Percentiles rank a stretch among this genome's conserved stretches.
phyloP scores from a whole-genome alignment of 2,113 vertebrate genomes.

The Ictalurus punctatus region DNA sequence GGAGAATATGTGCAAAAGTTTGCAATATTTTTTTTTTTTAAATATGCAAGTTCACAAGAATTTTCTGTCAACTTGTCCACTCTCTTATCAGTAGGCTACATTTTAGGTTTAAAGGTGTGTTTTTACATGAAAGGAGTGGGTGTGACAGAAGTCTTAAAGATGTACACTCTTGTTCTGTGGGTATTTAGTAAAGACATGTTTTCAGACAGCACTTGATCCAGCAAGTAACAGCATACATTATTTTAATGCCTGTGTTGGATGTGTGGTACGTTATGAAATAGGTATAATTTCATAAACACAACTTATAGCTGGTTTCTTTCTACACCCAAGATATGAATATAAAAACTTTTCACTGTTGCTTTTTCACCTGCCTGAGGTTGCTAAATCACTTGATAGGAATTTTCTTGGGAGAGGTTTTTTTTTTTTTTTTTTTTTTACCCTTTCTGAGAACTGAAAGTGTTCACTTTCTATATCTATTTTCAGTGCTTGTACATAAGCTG shows the following conservation, averaged over 20 bases:
- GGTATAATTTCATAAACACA: neutral
- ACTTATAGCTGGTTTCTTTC: neutral
- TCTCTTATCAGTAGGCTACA: neutral
- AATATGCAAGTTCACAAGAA: slow-evolving; percentile 35
- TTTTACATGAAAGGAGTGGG: slow-evolving; percentile 13
- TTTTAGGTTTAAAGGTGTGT: slow-evolving; percentile 32
- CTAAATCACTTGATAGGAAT: neutral
- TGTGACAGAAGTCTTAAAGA: neutral
- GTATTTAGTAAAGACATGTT: neutral
- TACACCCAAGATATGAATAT: neutral
- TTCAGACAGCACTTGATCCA: slow-evolving; percentile 44
- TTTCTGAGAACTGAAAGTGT: neutral
- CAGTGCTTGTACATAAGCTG: neutral
- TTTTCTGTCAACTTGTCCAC: slow-evolving; percentile 12
- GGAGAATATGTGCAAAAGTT: slow-evolving; percentile 57
- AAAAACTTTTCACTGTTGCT: neutral
- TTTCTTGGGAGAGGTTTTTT: neutral
- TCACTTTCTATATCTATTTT: neutral
- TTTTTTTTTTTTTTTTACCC: neutral
- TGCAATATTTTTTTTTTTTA: slow-evolving; percentile 45
- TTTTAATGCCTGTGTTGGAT: slow-evolving; percentile 21
- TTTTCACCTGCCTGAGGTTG: neutral
- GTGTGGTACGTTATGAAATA: slow-evolving; percentile 25
- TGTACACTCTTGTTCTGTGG: neutral
- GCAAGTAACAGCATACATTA: slow-evolving; percentile 20